These are phyloP conservation scores for Tychaedon coryphoeus DNA, from an alignment of 2,113 vertebrate species.

Conservation along the genomic window DNA sequence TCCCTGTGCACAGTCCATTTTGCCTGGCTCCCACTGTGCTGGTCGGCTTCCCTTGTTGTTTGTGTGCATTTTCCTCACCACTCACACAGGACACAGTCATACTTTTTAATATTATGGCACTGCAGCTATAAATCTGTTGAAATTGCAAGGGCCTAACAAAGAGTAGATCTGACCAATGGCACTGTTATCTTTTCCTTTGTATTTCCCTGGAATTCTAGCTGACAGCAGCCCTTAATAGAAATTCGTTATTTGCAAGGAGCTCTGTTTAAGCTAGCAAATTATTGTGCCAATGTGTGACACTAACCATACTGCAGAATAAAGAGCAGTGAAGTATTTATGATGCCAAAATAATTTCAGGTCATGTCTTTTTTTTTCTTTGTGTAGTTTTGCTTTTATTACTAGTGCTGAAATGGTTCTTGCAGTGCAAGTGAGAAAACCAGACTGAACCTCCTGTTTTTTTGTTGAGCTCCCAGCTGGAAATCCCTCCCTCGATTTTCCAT, in stretches of 20 bases:
- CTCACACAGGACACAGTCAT: neutral
- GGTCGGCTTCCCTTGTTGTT: neutral
- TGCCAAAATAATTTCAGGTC: constrained; percentile 48
- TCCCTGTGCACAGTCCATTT: neutral
- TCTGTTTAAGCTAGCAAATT: constrained; percentile 7
- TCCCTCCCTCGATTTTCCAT: constrained; percentile 58
- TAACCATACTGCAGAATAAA: constrained; percentile 29
- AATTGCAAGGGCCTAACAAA: neutral
- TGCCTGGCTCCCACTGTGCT: rapidly evolving
- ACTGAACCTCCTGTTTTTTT: constrained; percentile 45
- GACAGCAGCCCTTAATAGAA: neutral
- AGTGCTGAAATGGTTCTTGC: constrained; percentile 23
- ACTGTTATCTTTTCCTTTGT: neutral
- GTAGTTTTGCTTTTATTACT: constrained; percentile 23
- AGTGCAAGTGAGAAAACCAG: constrained; percentile 3
- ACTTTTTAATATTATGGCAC: neutral
- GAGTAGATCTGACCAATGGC: neutral
- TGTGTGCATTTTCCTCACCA: neutral
- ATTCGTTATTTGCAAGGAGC: neutral
- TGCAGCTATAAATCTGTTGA: neutral
- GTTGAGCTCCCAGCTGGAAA: constrained; percentile 57
- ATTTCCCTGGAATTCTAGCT: neutral
- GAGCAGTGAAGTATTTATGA: neutral
- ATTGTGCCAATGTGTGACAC: neutral
- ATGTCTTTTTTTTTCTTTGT: neutral